These are phyloP conservation scores for Drosophila persimilis DNA, from an alignment of 1,140 invertebrate species.

Conservation along the genomic window DNA sequence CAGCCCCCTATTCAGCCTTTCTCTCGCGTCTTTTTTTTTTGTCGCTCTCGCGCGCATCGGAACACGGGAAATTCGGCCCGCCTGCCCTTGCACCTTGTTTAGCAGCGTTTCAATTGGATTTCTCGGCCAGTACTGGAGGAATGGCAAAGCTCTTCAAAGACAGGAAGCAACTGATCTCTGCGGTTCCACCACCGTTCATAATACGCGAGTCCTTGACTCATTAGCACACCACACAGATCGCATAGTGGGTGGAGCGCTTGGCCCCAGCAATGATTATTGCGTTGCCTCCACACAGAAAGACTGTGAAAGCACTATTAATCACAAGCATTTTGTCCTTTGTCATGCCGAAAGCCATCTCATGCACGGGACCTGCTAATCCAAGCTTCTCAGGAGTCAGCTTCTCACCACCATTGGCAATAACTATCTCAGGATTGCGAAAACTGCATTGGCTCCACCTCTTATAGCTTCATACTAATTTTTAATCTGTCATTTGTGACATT, in stretches of 20 bases:
- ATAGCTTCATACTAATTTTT: too few relatives aligned
- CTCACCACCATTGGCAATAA: constrained; percentile 99
- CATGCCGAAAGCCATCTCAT: constrained; percentile 97
- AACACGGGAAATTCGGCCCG: too few relatives aligned
- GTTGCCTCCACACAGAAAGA: constrained; percentile 98
- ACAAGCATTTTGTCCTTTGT: constrained; percentile 98
- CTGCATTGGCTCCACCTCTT: too few relatives aligned
- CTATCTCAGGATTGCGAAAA: constrained; percentile 84
- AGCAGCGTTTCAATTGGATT: constrained; percentile 95
- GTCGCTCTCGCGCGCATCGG: too few relatives aligned
- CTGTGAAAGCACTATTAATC: constrained; percentile 99
- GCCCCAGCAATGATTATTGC: constrained; percentile 99
- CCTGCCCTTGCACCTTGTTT: too few relatives aligned
- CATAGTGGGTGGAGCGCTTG: constrained; percentile 98
- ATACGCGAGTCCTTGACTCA: constrained; percentile 96
- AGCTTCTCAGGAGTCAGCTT: constrained; percentile 97
- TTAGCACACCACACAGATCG: constrained; percentile 98
- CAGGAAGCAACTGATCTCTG: constrained; percentile 98
- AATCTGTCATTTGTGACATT: too few relatives aligned
- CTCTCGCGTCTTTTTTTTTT: too few relatives aligned
- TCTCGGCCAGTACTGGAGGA: constrained; percentile 98
- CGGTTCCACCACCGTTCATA: constrained; percentile 98
- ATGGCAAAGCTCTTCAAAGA: constrained; percentile 93
- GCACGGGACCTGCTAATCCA: constrained; percentile 95
- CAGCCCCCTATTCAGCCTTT: too few relatives aligned